A percentile compares a stretch with the other conserved stretches of the same genome.
phyloP scores from a whole-genome alignment of 2,113 vertebrate genomes.

The Microcebus tavaratra region DNA sequence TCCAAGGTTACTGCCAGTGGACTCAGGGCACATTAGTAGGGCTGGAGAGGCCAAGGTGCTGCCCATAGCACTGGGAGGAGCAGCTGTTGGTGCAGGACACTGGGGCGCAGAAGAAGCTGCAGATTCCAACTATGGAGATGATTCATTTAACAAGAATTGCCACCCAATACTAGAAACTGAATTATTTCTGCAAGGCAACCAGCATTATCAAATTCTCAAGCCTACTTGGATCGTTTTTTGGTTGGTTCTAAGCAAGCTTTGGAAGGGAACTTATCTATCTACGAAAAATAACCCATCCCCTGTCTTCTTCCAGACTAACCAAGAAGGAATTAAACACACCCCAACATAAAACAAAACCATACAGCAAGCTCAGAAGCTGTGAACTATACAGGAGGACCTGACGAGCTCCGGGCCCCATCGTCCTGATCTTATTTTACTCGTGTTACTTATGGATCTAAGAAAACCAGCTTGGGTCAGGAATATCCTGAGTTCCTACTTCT shows the following conservation, averaged over 20 bases:
- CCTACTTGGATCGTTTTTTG: slow-evolving; percentile 25
- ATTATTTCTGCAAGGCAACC: slow-evolving; percentile 59
- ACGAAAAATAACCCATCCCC: not conserved
- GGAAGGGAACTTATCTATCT: slow-evolving; percentile 44
- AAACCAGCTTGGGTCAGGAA: not conserved
- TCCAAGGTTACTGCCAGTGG: slow-evolving; percentile 18
- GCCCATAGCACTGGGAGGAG: slow-evolving; percentile 10
- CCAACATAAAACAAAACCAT: not conserved
- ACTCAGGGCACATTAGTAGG: not conserved
- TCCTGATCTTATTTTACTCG: not conserved
- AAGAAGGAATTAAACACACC: not conserved
- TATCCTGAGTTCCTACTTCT: not conserved
- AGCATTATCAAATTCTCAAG: slow-evolving; percentile 40
- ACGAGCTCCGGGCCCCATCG: not conserved
- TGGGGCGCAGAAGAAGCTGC: not conserved
- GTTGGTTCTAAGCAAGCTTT: slow-evolving; percentile 68
- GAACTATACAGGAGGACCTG: not conserved
- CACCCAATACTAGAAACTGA: slow-evolving; percentile 64
- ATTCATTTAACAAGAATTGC: slow-evolving; percentile 35
- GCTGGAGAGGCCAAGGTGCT: not conserved
- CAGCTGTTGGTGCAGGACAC: not conserved
- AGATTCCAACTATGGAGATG: not conserved
- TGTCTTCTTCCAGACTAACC: slow-evolving; percentile 3
- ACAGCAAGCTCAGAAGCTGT: not conserved
- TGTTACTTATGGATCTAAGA: not conserved